These are phyloP conservation scores for Drosophila eohydei DNA, from an alignment of 2,888 invertebrate species.

Conservation along the genomic window DNA sequence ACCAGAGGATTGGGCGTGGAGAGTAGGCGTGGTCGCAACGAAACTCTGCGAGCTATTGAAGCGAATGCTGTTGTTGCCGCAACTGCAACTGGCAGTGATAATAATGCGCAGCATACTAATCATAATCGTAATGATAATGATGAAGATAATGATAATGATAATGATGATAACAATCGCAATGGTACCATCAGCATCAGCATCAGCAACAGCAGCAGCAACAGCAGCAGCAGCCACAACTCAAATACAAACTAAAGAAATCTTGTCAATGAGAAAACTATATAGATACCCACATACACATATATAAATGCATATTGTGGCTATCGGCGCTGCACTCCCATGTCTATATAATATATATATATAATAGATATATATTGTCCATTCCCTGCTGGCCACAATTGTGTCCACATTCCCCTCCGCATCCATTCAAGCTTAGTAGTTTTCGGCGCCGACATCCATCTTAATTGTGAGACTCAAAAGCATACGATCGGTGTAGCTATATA, in stretches of 20 bases:
- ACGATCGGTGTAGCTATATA: constrained; percentile 5
- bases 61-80: neutral
- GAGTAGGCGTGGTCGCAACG: constrained; percentile 4
- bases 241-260: constrained; percentile 35
- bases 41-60: neutral
- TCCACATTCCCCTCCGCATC: constrained; percentile 1
- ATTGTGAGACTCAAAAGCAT: constrained; percentile 27
- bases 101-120: neutral
- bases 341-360: neutral
- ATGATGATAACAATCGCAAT: neutral
- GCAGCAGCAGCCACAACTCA: constrained; percentile 14
- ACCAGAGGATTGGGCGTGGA: neutral
- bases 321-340: constrained; percentile 20
- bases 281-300: constrained; percentile 10
- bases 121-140: neutral
- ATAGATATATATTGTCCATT: constrained; percentile 5
- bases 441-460: constrained; percentile 9
- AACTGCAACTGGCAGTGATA: neutral
- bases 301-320: constrained; percentile 2
- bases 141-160: neutral
- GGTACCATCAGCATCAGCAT: constrained; percentile 14
- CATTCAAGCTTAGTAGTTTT: neutral
- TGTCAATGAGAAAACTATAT: constrained; percentile 19
- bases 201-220: constrained; percentile 17
- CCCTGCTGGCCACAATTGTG: constrained; percentile 5